A percentile compares a stretch with the other conserved stretches of the same genome.
Evolutionary conservation across 1,140 invertebrate species (phyloP).

Genomic region (Phthorimaea operculella): DNA sequence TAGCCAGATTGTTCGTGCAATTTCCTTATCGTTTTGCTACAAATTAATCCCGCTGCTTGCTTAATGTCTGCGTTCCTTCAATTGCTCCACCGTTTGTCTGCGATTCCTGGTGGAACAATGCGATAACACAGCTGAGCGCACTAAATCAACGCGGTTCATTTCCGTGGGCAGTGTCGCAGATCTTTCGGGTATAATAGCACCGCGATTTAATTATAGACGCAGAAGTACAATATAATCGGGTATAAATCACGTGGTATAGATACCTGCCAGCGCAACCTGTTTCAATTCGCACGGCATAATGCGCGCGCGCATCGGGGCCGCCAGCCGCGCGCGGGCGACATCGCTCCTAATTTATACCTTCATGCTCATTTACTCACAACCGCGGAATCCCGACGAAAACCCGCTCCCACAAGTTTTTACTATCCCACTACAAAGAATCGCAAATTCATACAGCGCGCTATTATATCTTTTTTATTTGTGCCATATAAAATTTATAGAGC

Average conservation of each 20-base stretch:
- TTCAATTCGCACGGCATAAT: conserved; percentile 58
- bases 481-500: conserved; percentile 50
- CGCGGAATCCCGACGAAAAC: conserved; percentile 30
- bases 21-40: not conserved
- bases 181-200: conserved; percentile 58
- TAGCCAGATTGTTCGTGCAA: not conserved
- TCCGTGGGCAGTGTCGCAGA: conserved; percentile 55
- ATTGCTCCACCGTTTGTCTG: conserved; percentile 26
- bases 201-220: conserved; percentile 62
- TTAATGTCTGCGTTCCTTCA: not conserved
- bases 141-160: conserved; percentile 51
- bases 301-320: conserved; percentile 30
- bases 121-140: conserved; percentile 42
- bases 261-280: conserved; percentile 65
- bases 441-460: conserved; percentile 39
- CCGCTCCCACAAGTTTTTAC: conserved; percentile 40
- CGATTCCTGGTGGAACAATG: conserved; percentile 38
- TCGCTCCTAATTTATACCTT: conserved; percentile 62
- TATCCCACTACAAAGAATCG: conserved; percentile 34
- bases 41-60: not conserved
- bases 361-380: conserved; percentile 51
- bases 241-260: conserved; percentile 62
- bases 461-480: conserved; percentile 34
- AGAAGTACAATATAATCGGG: conserved; percentile 56
- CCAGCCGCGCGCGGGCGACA: conserved; percentile 41